Percentiles rank a stretch among this genome's conserved stretches.
phyloP scores from a whole-genome alignment of 2,888 invertebrate species.

The Lottia scabra region DNA sequence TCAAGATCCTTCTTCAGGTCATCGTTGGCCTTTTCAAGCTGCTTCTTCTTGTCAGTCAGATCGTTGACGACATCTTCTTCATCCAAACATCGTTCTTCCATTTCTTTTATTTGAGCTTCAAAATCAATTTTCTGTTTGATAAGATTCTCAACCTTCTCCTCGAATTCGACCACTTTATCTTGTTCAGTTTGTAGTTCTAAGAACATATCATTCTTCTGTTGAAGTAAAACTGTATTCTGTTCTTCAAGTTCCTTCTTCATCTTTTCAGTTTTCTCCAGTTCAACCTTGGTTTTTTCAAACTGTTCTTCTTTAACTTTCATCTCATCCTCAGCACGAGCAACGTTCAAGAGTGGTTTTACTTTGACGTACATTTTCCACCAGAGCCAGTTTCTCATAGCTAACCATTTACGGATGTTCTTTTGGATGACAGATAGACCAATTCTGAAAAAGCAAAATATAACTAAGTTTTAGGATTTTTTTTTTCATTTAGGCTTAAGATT shows the following conservation, averaged over 20 bases:
- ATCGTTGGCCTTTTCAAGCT: slow-evolving; percentile 93
- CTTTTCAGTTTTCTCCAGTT: slow-evolving; percentile 94
- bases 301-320: slow-evolving; percentile 96
- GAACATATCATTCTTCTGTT: slow-evolving; percentile 94
- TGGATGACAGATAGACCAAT: slow-evolving; percentile 97
- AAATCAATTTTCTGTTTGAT: slow-evolving; percentile 96
- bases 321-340: slow-evolving; percentile 98
- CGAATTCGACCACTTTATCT: slow-evolving; percentile 89
- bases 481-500: no score
- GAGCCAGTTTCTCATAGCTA: slow-evolving; percentile 98
- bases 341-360: slow-evolving; percentile 90
- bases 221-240: slow-evolving; percentile 89
- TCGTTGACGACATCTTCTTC: slow-evolving; percentile 97
- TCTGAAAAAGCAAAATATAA: slow-evolving; percentile 69
- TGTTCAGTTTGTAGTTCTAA: slow-evolving; percentile 90
- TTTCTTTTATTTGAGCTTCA: slow-evolving; percentile 93
- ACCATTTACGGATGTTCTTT: slow-evolving; percentile 99
- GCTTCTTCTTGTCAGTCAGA: slow-evolving; percentile 95
- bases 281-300: slow-evolving; percentile 93
- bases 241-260: slow-evolving; percentile 96
- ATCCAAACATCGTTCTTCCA: slow-evolving; percentile 95
- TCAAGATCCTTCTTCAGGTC: slow-evolving; percentile 98
- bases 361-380: slow-evolving; percentile 98
- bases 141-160: slow-evolving; percentile 94
- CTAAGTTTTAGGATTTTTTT: no score